Evolutionary conservation across 2,888 invertebrate species (phyloP).

Genomic region (Spatulosminthurus flaviceps): DNA sequence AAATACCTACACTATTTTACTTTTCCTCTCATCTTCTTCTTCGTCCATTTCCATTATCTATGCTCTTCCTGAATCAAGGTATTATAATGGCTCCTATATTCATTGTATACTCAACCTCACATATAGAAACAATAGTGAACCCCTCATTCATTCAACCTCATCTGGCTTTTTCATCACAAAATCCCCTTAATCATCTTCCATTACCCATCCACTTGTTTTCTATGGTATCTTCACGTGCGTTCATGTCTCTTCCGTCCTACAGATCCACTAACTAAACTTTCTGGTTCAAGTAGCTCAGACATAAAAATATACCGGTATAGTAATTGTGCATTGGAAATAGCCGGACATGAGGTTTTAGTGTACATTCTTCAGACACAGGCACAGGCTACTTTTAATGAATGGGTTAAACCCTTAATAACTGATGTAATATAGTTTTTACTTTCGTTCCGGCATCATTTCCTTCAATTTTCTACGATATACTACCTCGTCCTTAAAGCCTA

Average conservation of each 20-base stretch:
- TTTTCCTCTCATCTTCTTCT: not conserved
- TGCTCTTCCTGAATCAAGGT: not conserved
- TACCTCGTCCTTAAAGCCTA: no score
- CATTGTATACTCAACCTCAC: constrained; percentile 31
- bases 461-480: no score
- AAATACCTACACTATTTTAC: no score
- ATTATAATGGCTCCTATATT: not conserved
- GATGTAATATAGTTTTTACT: no score
- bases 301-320: not conserved
- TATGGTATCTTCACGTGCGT: not conserved
- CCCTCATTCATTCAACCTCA: constrained; percentile 11
- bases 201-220: not conserved
- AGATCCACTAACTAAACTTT: not conserved
- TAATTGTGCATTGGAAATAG: no score
- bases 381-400: no score
- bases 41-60: not conserved
- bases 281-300: not conserved
- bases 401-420: no score
- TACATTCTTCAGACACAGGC: no score
- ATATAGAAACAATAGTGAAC: not conserved
- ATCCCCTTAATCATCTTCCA: constrained; percentile 23
- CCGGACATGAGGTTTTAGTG: no score
- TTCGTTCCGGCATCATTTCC: no score
- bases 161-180: constrained; percentile 35
- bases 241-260: not conserved